Evolutionary conservation across 2,888 invertebrate species (phyloP).

Genomic region (Chaitophorus viminalis): DNA sequence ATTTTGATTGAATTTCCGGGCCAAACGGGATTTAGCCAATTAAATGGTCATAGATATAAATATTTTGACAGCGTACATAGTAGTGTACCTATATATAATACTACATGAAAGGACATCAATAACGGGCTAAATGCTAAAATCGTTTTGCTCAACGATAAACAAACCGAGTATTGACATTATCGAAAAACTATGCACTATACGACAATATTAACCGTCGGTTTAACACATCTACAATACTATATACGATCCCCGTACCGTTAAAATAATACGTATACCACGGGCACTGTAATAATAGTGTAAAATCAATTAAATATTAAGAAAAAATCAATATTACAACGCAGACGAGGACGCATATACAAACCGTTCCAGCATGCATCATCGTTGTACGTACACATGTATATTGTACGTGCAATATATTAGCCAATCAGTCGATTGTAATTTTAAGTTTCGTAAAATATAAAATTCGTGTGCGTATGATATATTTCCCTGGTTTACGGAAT

Average conservation of each 20-base stretch:
- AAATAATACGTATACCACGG: no score
- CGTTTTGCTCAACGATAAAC: background rate
- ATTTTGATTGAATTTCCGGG: background rate
- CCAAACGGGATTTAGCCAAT: background rate
- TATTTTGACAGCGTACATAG: background rate
- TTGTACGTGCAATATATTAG: no score
- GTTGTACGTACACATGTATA: no score
- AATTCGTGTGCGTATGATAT: no score
- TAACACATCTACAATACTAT: background rate
- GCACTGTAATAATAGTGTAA: background rate
- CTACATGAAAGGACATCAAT: background rate
- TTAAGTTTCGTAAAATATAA: no score
- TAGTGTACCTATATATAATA: background rate
- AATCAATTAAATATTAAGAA: background rate
- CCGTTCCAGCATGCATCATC: no score
- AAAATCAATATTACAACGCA: background rate
- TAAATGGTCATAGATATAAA: background rate
- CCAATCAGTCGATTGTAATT: no score
- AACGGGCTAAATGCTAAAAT: background rate
- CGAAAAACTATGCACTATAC: background rate
- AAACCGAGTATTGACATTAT: conserved; percentile 10
- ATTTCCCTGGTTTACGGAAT: no score
- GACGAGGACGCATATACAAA: background rate
- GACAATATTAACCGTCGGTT: background rate
- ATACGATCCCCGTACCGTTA: background rate